phyloP scores from a whole-genome alignment of 2,113 vertebrate genomes.

The Sturnus vulgaris region DNA sequence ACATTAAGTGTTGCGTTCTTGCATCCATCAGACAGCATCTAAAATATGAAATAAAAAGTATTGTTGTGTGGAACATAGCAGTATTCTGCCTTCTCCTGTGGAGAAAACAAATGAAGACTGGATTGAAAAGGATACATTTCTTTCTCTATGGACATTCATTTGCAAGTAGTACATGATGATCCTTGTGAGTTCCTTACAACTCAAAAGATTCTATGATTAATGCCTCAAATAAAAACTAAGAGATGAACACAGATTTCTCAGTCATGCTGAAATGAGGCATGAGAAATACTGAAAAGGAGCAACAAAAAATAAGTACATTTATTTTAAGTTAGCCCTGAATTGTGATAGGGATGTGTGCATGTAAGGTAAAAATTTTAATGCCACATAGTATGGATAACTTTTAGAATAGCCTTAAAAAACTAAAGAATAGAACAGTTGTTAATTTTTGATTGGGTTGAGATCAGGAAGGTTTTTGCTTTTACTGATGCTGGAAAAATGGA shows the following conservation, averaged over 20 bases:
- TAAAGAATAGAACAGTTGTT: background rate
- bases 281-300: background rate
- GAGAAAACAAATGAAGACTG: background rate
- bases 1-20: background rate
- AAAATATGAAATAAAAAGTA: background rate
- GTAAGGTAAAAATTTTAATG: background rate
- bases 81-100: background rate
- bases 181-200: background rate
- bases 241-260: background rate
- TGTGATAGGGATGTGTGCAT: background rate
- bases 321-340: background rate
- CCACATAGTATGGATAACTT: background rate
- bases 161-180: rapidly evolving
- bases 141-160: background rate
- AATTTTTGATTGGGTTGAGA: background rate
- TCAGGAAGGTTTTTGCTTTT: background rate
- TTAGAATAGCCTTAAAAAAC: background rate
- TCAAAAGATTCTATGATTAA: background rate
- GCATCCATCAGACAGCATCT: background rate
- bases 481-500: background rate
- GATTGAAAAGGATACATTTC: background rate
- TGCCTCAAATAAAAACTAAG: background rate
- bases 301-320: background rate
- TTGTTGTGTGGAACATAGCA: background rate
- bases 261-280: background rate